A percentile compares a stretch with the other conserved stretches of the same genome.
phyloP scores from a whole-genome alignment of 2,113 vertebrate species.

The Gambusia holbrooki region DNA sequence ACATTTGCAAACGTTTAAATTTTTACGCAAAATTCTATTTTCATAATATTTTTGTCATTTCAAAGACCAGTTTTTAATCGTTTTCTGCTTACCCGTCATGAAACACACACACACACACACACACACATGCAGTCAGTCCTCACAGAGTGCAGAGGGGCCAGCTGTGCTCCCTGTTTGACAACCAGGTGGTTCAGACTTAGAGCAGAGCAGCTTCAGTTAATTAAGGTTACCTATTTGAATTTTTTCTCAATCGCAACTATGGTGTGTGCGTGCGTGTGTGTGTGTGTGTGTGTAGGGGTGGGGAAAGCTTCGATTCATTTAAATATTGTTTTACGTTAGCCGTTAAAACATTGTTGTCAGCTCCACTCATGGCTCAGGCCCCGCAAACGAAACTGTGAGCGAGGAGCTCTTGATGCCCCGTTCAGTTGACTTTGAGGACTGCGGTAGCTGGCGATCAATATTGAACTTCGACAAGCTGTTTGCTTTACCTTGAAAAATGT shows the following conservation, averaged over 20 bases:
- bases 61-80: not conserved
- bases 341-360: conserved; percentile 21
- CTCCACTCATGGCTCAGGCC: conserved; percentile 31
- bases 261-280: not conserved
- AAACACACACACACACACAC: not conserved
- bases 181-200: conserved; percentile 57
- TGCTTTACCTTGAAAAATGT: conserved; percentile 62
- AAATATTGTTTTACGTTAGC: not conserved
- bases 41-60: not conserved
- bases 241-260: conserved; percentile 56
- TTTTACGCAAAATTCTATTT: not conserved
- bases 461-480: conserved; percentile 58
- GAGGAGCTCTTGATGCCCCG: conserved; percentile 10
- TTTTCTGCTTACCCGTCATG: not conserved
- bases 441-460: conserved; percentile 63
- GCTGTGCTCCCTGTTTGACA: conserved; percentile 52
- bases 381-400: conserved; percentile 43
- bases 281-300: not conserved
- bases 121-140: not conserved
- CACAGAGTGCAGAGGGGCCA: conserved; percentile 39
- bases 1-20: not conserved
- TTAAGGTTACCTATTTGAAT: conserved; percentile 59
- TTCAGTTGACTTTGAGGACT: conserved; percentile 49
- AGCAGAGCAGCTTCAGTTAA: conserved; percentile 47
- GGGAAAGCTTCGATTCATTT: not conserved